Evolutionary conservation across 2,888 invertebrate genomes (phyloP).

Genomic region (Lepidocyrtinus sp.): DNA sequence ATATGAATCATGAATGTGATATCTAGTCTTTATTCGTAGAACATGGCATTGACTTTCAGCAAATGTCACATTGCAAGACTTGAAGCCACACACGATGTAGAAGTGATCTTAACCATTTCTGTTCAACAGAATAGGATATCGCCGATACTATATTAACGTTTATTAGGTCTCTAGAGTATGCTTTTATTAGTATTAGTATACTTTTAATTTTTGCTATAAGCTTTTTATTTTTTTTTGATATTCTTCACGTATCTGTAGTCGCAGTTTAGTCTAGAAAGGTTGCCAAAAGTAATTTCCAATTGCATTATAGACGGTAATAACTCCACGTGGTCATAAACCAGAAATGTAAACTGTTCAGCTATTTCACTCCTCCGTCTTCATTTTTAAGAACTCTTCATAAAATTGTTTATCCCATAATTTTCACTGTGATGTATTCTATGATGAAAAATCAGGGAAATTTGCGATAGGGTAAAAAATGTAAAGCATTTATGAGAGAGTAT

Average conservation of each 20-base stretch:
- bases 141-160: no score
- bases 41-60: neutral
- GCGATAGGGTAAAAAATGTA: neutral
- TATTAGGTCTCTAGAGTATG: no score
- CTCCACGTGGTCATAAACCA: neutral
- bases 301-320: neutral
- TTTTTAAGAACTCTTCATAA: neutral
- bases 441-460: neutral
- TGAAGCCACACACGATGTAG: no score
- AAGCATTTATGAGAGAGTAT: neutral
- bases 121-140: no score
- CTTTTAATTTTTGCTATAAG: no score
- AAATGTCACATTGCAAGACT: neutral
- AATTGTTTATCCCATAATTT: conserved; percentile 21
- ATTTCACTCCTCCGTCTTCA: neutral
- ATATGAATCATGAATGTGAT: neutral
- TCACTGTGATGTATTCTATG: neutral
- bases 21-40: neutral
- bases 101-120: no score
- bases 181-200: no score
- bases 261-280: neutral
- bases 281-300: neutral
- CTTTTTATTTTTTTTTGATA: no score
- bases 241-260: no score
- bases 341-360: neutral